Conservation (phyloP, 2,113 vertebrate genomes). For the Xenopus tropicalis region UCB_Xtro_10.0 CM004450.2:23030001-23030500, state of each 20-base stretch:
- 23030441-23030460: no score
- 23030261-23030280: not conserved
- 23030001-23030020: not conserved
- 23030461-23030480: no score
- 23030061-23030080: slow-evolving; percentile 33
- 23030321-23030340: no score
- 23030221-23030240: not conserved
- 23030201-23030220: not conserved
- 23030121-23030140: slow-evolving; percentile 22
- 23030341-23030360: no score
- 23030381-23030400: no score
- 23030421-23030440: no score
- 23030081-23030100: slow-evolving; percentile 39
- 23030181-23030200: not conserved
- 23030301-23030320: no score
- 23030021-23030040: slow-evolving; percentile 23
- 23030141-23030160: slow-evolving; percentile 27
- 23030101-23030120: slow-evolving; percentile 41
- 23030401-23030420: no score
- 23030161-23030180: slow-evolving; percentile 35
- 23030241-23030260: not conserved
- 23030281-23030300: not conserved
- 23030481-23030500: no score
- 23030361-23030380: no score
- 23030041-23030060: slow-evolving; percentile 30